phyloP scores from a whole-genome alignment of 2,888 invertebrate genomes.

The Conomelus anceps region DNA sequence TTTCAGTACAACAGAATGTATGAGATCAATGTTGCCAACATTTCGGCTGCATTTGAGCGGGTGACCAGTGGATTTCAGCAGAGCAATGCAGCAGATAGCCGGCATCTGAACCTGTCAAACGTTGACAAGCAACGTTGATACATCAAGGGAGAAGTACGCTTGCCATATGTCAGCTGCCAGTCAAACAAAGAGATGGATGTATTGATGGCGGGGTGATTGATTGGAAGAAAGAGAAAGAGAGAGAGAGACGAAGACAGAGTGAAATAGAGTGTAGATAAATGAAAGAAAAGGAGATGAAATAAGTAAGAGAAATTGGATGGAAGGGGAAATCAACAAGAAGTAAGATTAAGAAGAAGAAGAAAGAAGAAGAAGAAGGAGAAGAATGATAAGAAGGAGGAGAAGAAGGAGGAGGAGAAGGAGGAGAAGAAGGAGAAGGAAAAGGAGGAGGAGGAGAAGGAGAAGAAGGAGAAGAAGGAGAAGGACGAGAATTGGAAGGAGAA shows the following conservation, averaged over 20 bases:
- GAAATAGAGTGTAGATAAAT: background rate
- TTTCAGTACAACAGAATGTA: too few species aligned
- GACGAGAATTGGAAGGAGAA: background rate
- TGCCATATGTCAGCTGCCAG: background rate
- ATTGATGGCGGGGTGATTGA: background rate
- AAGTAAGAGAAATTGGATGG: background rate
- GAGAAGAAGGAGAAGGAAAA: background rate
- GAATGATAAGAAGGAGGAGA: background rate
- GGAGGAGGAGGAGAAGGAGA: background rate
- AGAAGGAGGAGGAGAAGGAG: background rate
- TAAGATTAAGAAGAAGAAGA: background rate
- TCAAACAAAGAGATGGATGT: background rate
- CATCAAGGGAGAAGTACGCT: background rate
- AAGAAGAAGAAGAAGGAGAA: background rate
- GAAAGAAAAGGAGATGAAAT: background rate
- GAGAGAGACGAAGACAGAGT: background rate
- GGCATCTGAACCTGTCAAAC: background rate
- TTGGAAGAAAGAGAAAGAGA: background rate
- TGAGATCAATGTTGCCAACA: too few species aligned
- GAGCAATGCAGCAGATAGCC: background rate
- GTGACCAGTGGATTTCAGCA: background rate
- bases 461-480: background rate
- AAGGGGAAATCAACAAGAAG: too few species aligned
- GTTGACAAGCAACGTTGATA: background rate
- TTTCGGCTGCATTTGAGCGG: background rate